These are phyloP conservation scores for Sorex maritimensis DNA, from an alignment of 2,797 vertebrate species.

Conservation along the genomic window DNA sequence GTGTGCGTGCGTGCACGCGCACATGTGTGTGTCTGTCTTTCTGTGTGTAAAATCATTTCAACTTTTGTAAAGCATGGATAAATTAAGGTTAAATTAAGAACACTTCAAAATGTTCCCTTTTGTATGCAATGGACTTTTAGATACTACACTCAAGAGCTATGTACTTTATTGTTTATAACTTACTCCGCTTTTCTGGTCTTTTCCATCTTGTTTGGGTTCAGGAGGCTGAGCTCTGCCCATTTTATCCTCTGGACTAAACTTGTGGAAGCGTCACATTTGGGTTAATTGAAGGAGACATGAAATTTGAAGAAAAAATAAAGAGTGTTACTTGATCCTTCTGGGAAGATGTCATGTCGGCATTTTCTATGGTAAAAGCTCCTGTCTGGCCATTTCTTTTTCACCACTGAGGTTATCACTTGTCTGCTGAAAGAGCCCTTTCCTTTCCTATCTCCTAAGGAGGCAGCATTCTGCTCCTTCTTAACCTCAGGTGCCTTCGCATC, in stretches of 20 bases:
- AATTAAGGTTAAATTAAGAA: not conserved
- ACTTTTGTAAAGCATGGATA: constrained; percentile 3
- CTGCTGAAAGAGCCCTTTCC: not conserved
- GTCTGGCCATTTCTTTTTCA: not conserved
- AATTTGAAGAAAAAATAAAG: not conserved
- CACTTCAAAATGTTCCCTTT: not conserved
- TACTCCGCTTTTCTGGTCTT: accelerated
- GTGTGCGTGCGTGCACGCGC: too few species aligned
- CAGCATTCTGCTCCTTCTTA: not conserved
- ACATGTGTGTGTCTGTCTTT: not conserved
- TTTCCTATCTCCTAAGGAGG: not conserved
- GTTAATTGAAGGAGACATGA: not conserved
- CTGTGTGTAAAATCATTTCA: not conserved
- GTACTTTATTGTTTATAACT: not conserved
- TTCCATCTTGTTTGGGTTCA: not conserved
- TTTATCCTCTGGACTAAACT: not conserved
- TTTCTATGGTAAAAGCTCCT: not conserved
- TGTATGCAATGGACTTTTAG: not conserved
- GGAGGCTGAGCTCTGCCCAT: not conserved
- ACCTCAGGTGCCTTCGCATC: not conserved
- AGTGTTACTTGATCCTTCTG: not conserved
- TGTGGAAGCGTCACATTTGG: not conserved
- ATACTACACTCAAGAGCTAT: not conserved
- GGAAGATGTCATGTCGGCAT: not conserved
- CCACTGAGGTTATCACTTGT: not conserved